Conservation (phyloP, 2,797 vertebrate species). For the Phalloptychus januarius region DNA sequence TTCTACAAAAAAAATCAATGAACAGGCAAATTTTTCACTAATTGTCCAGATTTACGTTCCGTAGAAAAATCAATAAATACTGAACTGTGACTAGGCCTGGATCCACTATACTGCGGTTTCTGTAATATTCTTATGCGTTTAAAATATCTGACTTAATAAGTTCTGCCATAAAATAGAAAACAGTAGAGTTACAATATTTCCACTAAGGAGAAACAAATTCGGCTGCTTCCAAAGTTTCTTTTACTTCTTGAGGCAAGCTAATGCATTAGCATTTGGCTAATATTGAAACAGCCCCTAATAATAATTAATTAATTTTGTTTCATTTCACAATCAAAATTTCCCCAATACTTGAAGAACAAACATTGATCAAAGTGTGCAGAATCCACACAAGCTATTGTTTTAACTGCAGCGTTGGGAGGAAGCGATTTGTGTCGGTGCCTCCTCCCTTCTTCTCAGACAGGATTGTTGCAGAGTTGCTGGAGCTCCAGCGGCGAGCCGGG, state of each 20-base stretch:
- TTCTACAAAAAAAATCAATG: neutral
- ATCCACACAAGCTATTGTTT: neutral
- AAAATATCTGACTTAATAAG: neutral
- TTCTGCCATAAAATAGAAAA: neutral
- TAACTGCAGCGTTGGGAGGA: slow-evolving; percentile 6
- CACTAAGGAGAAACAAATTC: neutral
- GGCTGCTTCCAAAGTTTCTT: neutral
- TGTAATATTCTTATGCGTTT: neutral
- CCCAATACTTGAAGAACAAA: neutral
- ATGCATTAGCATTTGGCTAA: neutral
- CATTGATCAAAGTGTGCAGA: neutral
- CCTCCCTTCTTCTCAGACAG: slow-evolving; percentile 14
- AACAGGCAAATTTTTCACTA: neutral
- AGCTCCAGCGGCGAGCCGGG: slow-evolving; percentile 57
- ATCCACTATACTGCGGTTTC: neutral
- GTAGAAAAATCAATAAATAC: neutral
- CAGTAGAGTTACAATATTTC: neutral
- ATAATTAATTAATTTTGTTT: neutral
- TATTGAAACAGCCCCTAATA: neutral
- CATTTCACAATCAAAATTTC: neutral
- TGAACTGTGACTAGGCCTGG: neutral
- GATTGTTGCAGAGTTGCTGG: slow-evolving; percentile 24
- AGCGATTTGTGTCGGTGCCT: slow-evolving; percentile 5
- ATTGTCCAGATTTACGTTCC: neutral
- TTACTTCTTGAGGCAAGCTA: neutral